Evolutionary conservation across 2,888 invertebrate species (phyloP), one percentile per base, ranked within the genome.

Genomic region (Junonia oenone): DNA sequence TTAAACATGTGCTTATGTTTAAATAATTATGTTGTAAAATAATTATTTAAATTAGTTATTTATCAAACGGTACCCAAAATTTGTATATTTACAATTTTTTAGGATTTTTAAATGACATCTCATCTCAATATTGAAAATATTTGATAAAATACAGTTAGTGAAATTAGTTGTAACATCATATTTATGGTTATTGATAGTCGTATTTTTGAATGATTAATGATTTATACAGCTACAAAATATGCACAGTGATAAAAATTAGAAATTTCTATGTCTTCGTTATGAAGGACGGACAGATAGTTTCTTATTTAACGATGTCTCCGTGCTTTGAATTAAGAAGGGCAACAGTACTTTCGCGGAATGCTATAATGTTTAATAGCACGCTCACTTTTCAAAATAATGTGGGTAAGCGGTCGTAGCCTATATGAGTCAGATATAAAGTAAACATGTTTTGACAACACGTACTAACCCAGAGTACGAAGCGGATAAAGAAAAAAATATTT

Each of bases 341-440:
- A 46, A 52, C 51, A 52, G 51, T 54, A 64, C 63, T 65, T 65
- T 65, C 65, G 51, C 62, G 55, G 55, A 57, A 59, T 55, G 45
- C 19, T 56, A 54, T 56, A 51, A 56, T 59, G 55, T 59, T 49
- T 56, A 51, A 54, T 48, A 55, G 33, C 45, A 43, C 54, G 51
- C 48, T 45, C 52, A 47, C 50, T 31, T 54, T 52, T 47, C 19
- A 55, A 52, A 55, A 56, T 56, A 57, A 56, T 56, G 55, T 59
- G 55, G 55, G 55, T 57, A 55, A 62, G 51, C 56, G 29, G 49
- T 29, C 51, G 51, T 37, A 48, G 52, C 56, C 35, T 55, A 50
- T 56, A 56, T 56, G 59, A 56, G 49, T 56, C 59, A 59, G 40
- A 33, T 35, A 14, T 17, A 45, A 48, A 37, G 37, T 40, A 11